Base-by-base conservation (phyloP, 2,113 vertebrate species). In the Cephalopholis sonnerati region DNA sequence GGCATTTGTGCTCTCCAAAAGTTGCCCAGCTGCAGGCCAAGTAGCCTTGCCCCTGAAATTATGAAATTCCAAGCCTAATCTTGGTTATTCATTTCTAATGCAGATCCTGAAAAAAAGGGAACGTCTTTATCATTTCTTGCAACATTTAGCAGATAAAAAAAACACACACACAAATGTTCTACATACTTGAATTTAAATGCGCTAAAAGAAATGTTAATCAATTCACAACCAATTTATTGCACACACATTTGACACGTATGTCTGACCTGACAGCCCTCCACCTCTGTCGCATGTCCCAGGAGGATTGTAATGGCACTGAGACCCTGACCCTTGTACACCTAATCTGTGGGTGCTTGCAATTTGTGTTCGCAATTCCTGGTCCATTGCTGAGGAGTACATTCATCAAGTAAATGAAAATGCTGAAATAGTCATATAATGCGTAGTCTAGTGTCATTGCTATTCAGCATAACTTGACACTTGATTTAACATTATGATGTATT, bases 401-500 rank as follows among this genome's bases (percentile, higher is more conserved):
- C 50, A 77, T 70, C 27, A 51, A 59, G 54, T 15, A 50, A 64
- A 69, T 24, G 8, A 15, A 68, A 83, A 54, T 63, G 36, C 63
- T 76, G 65, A 75, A 53, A 55, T 11, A 6, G 46, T 53, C 48
- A 55, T 77, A 32, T 41, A 63, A 73, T 41, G 27, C 70, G 41
- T 25, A 15, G 29, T 53, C 29, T 15, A 0, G 53, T 50, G 44
- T 77, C 44, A 41, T 20, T 51, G 39, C 36, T 59, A 17, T 66
- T 22, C 5, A 79, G 65, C 62, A 59, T 55, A 55, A 17, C 17
- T 7, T 65, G 77, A 74, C 74, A 66, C 50, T 48, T 79, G 80
- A 83, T 68, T 79, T 29, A 79, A 71, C 36, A 29, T 50, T 16
- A 66, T 76, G 62, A 74, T 54, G n/a, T 15, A 61, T 70, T 68